A percentile compares a stretch with the other conserved stretches of the same genome.
phyloP scores from a whole-genome alignment of 2,113 vertebrate genomes.

The Pterophyllum scalare region DNA sequence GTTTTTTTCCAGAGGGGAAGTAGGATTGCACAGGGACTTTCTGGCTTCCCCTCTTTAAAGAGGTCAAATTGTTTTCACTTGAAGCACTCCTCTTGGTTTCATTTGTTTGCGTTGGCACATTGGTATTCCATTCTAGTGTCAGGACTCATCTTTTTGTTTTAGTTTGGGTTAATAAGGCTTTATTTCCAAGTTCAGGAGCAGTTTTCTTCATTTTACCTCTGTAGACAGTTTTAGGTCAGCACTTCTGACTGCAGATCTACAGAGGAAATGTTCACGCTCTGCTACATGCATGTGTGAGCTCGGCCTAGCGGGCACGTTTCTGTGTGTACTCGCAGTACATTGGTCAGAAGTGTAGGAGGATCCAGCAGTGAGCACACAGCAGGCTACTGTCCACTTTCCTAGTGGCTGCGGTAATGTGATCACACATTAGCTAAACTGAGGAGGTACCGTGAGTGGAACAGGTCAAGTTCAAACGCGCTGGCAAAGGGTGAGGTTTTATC shows the following conservation, averaged over 20 bases:
- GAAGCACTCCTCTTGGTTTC: not conserved
- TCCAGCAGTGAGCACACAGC: not conserved
- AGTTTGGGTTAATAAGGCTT: not conserved
- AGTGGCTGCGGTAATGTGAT: not conserved
- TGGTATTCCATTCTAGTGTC: not conserved
- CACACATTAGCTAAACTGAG: not conserved
- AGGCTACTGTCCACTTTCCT: not conserved
- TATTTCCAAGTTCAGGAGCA: not conserved
- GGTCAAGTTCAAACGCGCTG: constrained; percentile 14
- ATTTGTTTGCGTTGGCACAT: not conserved
- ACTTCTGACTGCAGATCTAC: not conserved
- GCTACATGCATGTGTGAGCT: constrained; percentile 39
- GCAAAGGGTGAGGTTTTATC: not conserved
- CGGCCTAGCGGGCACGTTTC: constrained; percentile 35
- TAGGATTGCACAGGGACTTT: not conserved
- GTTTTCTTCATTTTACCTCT: not conserved
- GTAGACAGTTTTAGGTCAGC: not conserved
- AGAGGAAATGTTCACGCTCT: constrained; percentile 44
- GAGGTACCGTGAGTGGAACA: not conserved
- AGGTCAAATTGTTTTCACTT: not conserved
- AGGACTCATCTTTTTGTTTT: not conserved
- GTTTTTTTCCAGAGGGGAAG: not conserved
- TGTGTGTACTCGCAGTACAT: constrained; percentile 36
- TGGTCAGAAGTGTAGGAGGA: constrained; percentile 71
- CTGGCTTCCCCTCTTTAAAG: constrained; percentile 7